Evolutionary conservation across 2,113 vertebrate species (phyloP).

Genomic region (Perca flavescens): DNA sequence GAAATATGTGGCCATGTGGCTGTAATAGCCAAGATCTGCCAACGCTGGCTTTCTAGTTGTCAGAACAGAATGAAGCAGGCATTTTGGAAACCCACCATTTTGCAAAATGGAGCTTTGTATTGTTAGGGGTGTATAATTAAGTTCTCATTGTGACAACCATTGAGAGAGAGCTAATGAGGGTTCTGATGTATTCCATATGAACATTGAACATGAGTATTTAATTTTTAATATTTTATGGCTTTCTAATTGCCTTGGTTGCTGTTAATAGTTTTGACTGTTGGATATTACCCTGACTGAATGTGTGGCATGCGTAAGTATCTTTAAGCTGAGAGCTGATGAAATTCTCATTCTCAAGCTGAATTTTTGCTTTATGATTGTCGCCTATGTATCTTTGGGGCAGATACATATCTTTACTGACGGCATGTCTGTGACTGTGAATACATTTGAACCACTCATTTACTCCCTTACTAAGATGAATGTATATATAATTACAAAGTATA

Average conservation of each 20-base stretch:
- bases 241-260: constrained; percentile 80
- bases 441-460: constrained; percentile 69
- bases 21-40: constrained; percentile 53
- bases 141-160: constrained; percentile 77
- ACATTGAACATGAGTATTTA: constrained; percentile 81
- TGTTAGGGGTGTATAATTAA: constrained; percentile 82
- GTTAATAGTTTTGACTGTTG: constrained; percentile 70
- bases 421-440: constrained; percentile 76
- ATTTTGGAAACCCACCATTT: constrained; percentile 74
- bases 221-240: constrained; percentile 82
- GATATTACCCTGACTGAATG: constrained; percentile 68
- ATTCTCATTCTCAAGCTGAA: constrained; percentile 37
- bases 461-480: constrained; percentile 76
- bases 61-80: constrained; percentile 56
- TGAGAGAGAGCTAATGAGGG: constrained; percentile 80
- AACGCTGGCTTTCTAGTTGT: constrained; percentile 45
- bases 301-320: constrained; percentile 54
- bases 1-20: constrained; percentile 34
- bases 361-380: constrained; percentile 35
- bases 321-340: constrained; percentile 44
- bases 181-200: constrained; percentile 80
- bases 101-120: constrained; percentile 78
- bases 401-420: constrained; percentile 62
- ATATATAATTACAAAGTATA: constrained; percentile 83
- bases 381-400: constrained; percentile 58